Evolutionary conservation across 2,888 invertebrate species (phyloP), one percentile per base, ranked within the genome.

Genomic region (Dolichopus griseipennis): DNA sequence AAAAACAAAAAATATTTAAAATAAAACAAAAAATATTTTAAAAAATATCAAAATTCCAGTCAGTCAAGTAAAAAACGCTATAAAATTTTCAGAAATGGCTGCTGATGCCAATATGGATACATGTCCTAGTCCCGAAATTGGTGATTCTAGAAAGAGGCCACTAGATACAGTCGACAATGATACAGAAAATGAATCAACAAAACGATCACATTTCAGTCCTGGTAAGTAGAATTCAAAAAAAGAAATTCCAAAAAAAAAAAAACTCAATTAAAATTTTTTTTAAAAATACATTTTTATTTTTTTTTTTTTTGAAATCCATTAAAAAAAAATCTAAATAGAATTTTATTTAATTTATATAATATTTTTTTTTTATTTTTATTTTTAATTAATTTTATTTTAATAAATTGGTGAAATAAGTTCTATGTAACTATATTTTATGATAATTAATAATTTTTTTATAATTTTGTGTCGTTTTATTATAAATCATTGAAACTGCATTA

Each of bases 31-130:
- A 37, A 37, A 37, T 7, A 37, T 37, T 37, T 37, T 37, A 2
- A 5, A 5, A 52, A 52, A 12, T 12, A 18, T 18, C 52, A 52
- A 52, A 52, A 52, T 52, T 52, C 52, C 52, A 52, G 18, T 52
- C 52, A 52, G 52, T 52, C 52, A 52, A 52, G 52, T 52, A 52
- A 52, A 52, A 52, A 52, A 52, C 12, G 52, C 52, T 52, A 52
- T 52, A 52, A 52, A 52, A 52, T 52, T 52, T 52, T 52, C 52
- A 52, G 52, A 78, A 85, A 92, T 92, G 92, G 92, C 92, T 86
- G 92, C 92, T 85, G 92, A 92, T 86, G 90, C 91, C 86, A 90
- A 90, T 87, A 92, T 92, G 92, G 92, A 92, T 87, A 91, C 92
- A 87, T 92, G 92, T 87, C 90, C 92, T 83, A 92, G 92, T 86